Evolutionary conservation across 2,113 vertebrate genomes (phyloP).

Genomic region (Potamarius usumacintae): DNA sequence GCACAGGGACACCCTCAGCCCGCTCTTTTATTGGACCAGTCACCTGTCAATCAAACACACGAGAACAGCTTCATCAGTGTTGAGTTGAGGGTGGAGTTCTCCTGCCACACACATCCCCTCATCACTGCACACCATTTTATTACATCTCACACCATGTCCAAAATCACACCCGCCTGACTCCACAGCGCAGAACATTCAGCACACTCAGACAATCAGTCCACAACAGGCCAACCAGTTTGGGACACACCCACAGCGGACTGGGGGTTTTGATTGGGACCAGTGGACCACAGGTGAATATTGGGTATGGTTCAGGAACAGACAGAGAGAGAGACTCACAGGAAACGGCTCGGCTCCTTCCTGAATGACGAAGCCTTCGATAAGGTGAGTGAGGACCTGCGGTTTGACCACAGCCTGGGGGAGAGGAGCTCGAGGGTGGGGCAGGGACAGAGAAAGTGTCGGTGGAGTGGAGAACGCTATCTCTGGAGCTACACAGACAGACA

Average conservation of each 20-base stretch:
- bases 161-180: neutral
- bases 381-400: conserved; percentile 96
- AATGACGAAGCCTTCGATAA: conserved; percentile 98
- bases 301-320: neutral
- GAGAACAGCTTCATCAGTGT: neutral
- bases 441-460: conserved; percentile 70
- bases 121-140: neutral
- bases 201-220: neutral
- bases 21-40: conserved; percentile 75
- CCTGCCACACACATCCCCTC: neutral
- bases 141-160: neutral
- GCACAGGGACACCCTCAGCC: conserved; percentile 64
- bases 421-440: conserved; percentile 75
- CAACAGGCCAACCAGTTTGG: neutral
- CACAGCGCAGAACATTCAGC: neutral
- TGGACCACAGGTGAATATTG: no score
- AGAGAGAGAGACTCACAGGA: conserved; percentile 77
- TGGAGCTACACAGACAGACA: conserved; percentile 38
- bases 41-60: conserved; percentile 65
- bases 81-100: neutral
- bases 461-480: conserved; percentile 65
- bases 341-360: conserved; percentile 98
- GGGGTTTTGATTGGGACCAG: neutral
- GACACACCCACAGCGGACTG: neutral
- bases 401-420: conserved; percentile 96